phyloP scores from a whole-genome alignment of 2,888 invertebrate species.

The Mimas tiliae region DNA sequence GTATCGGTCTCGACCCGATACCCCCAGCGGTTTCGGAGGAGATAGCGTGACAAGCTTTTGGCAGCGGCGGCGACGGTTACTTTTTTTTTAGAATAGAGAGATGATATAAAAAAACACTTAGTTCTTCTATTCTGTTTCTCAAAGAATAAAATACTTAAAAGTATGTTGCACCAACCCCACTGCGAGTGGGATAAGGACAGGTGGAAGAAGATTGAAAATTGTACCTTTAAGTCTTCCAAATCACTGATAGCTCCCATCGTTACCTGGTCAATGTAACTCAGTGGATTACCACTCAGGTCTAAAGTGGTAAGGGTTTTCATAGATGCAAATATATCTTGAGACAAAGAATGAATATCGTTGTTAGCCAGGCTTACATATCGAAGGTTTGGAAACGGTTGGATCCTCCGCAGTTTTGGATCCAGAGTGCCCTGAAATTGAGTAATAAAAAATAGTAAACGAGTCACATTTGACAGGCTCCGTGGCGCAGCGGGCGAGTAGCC shows the following conservation, averaged over 20 bases:
- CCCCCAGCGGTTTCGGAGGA: too few relatives aligned
- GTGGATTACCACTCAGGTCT: slow-evolving; percentile 88
- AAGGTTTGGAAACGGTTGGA: slow-evolving; percentile 79
- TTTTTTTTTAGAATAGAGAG: too few relatives aligned
- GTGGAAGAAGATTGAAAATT: too few relatives aligned
- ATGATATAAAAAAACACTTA: too few relatives aligned
- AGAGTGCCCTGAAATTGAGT: slow-evolving; percentile 77
- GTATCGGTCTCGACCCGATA: too few relatives aligned
- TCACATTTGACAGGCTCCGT: too few relatives aligned
- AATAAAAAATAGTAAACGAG: neutral
- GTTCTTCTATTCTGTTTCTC: too few relatives aligned
- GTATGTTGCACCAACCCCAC: too few relatives aligned
- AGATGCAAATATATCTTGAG: slow-evolving; percentile 88
- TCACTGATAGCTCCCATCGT: slow-evolving; percentile 86
- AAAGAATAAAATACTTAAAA: neutral
- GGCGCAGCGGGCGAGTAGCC: too few relatives aligned
- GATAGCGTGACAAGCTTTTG: too few relatives aligned
- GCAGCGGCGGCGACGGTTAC: too few relatives aligned
- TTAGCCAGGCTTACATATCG: slow-evolving; percentile 85
- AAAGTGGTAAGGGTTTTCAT: slow-evolving; percentile 85
- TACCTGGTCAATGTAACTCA: slow-evolving; percentile 85
- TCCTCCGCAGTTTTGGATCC: slow-evolving; percentile 57
- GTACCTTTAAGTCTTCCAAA: slow-evolving; percentile 86
- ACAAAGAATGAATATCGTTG: slow-evolving; percentile 87
- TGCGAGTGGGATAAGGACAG: too few relatives aligned